These are phyloP conservation scores for Pipra filicauda DNA, from an alignment of 2,113 vertebrate species.

Conservation along the genomic window DNA sequence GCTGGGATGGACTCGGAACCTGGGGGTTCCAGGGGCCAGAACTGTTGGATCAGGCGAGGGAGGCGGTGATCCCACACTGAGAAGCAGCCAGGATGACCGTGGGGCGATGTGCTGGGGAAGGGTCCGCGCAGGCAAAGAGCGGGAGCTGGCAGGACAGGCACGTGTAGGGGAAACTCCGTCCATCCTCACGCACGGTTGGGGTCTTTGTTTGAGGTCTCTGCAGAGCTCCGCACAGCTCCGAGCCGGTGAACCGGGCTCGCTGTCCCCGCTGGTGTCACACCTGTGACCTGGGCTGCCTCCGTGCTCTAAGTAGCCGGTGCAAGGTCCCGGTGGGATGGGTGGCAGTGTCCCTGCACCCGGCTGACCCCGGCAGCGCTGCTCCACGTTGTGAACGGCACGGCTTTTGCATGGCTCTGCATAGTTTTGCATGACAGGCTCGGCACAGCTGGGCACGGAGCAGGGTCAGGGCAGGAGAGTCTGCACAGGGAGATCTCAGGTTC, in stretches of 20 bases:
- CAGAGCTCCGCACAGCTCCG: accelerated
- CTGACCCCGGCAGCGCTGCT: background rate
- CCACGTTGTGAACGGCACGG: accelerated
- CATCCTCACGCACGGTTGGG: background rate
- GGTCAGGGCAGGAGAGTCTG: background rate
- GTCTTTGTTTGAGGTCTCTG: background rate
- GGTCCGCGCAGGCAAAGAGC: too few relatives aligned
- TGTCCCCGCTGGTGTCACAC: background rate
- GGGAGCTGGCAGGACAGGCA: too few relatives aligned
- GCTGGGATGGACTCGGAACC: background rate
- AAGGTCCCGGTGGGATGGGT: accelerated
- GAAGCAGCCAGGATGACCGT: too few relatives aligned
- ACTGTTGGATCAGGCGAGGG: too few relatives aligned
- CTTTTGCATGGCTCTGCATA: accelerated
- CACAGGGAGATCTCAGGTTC: background rate
- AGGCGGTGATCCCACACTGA: too few relatives aligned
- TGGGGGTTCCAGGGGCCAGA: background rate
- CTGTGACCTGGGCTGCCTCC: background rate
- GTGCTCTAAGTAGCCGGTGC: accelerated
- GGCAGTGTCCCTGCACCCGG: background rate
- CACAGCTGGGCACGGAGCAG: background rate
- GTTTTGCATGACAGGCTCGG: background rate
- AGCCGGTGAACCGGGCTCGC: accelerated
- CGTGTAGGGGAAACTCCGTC: accelerated
- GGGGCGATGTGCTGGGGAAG: too few relatives aligned